Percentiles rank a stretch among this genome's conserved stretches.
These are phyloP conservation scores for Ptychadena robeensis DNA, from an alignment of 2,797 vertebrate genomes.

Conservation along the genomic window DNA sequence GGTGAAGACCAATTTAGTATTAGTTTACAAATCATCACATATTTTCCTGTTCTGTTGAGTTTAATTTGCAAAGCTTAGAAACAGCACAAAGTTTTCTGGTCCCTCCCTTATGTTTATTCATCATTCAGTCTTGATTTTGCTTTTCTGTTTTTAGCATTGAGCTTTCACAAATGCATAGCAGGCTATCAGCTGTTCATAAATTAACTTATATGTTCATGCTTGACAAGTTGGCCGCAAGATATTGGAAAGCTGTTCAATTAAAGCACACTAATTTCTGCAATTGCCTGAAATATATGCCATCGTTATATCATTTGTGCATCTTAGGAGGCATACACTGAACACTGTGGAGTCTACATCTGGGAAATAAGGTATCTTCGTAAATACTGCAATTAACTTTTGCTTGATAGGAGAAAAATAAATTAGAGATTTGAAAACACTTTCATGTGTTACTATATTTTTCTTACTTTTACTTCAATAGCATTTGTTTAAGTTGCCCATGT, in stretches of 20 bases:
- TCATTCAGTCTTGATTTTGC: conserved; percentile 35
- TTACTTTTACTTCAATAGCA: conserved; percentile 19
- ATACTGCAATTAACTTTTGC: conserved; percentile 43
- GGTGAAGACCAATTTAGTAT: neutral
- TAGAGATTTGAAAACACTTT: conserved; percentile 29
- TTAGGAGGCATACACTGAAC: conserved; percentile 23
- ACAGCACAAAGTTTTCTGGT: conserved; percentile 7
- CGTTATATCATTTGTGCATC: conserved; percentile 54
- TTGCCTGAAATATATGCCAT: conserved; percentile 52
- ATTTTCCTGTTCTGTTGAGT: neutral
- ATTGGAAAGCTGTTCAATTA: conserved; percentile 63
- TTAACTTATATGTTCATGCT: conserved; percentile 64
- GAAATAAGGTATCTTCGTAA: conserved; percentile 45
- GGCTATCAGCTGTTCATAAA: conserved; percentile 60
- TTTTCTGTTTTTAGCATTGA: conserved; percentile 56
- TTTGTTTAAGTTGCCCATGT: conserved; percentile 14
- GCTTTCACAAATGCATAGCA: conserved; percentile 36
- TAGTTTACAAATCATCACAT: neutral
- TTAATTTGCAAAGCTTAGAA: neutral
- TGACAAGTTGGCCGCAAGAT: conserved; percentile 63
- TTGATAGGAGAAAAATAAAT: conserved; percentile 41
- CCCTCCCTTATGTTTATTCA: conserved; percentile 35
- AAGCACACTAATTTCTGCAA: neutral
- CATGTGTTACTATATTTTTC: conserved; percentile 1
- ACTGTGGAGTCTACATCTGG: conserved; percentile 48